Conservation (phyloP, 2,888 invertebrate genomes). For the Dolichopus griseipennis region DNA sequence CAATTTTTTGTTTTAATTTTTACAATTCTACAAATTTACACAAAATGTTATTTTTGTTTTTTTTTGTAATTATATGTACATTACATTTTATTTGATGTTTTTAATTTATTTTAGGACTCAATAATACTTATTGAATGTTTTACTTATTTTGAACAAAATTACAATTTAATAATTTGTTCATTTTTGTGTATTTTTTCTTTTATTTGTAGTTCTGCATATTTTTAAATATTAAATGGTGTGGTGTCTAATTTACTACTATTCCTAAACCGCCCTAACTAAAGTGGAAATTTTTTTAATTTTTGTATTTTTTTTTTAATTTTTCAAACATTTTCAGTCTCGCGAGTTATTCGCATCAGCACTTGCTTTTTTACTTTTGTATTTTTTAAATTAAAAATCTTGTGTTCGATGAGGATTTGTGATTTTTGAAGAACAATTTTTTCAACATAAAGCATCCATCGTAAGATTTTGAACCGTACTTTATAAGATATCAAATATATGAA, state of each 20-base stretch:
- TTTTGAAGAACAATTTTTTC: no score
- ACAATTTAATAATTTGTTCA: not conserved
- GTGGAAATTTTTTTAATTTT: not conserved
- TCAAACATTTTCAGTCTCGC: not conserved
- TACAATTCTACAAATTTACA: not conserved
- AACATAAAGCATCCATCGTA: no score
- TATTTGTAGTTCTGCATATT: not conserved
- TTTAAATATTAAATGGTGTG: not conserved
- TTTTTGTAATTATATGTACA: not conserved
- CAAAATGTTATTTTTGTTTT: not conserved
- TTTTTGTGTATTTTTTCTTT: not conserved
- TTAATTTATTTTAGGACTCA: not conserved
- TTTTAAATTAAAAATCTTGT: no score
- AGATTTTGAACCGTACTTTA: no score
- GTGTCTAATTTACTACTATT: not conserved
- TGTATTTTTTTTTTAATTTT: not conserved
- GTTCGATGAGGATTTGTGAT: no score
- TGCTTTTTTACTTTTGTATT: not conserved
- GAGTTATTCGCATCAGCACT: not conserved
- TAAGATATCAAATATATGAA: no score
- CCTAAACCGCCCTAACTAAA: conserved; percentile 1
- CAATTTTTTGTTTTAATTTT: not conserved
- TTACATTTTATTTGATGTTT: not conserved
- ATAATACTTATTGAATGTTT: not conserved
- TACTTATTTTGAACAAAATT: not conserved